Conservation (phyloP, 2,797 vertebrate species). For the Pipistrellus nathusii region DNA sequence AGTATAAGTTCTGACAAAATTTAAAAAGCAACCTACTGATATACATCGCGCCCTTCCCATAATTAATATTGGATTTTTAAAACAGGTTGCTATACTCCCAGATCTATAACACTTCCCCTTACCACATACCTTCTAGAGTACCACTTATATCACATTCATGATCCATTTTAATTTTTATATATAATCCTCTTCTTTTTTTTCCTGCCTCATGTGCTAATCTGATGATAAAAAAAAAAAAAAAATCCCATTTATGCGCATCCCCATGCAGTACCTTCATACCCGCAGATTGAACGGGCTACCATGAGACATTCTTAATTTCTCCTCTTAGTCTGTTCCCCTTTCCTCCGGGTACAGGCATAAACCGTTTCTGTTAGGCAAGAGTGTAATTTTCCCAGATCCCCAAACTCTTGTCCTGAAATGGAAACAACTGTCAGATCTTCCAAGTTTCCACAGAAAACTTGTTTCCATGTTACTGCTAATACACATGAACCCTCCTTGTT, state of each 20-base stretch:
- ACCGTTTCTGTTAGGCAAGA: not conserved
- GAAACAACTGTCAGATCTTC: not conserved
- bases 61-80: not conserved
- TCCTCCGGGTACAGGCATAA: not conserved
- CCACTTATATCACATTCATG: not conserved
- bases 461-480: not conserved
- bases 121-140: not conserved
- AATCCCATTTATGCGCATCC: not conserved
- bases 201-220: not conserved
- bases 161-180: not conserved
- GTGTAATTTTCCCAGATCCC: not conserved
- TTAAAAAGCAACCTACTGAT: not conserved
- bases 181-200: not conserved
- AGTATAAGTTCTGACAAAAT: not conserved
- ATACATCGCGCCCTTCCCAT: fast-evolving
- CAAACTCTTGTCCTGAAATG: not conserved
- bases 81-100: not conserved
- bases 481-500: not conserved
- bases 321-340: not conserved
- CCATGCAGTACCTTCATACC: too few species aligned
- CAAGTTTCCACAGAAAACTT: not conserved
- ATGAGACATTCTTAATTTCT: not conserved
- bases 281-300: not conserved
- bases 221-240: not conserved
- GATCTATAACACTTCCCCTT: not conserved